These are phyloP conservation scores for Heliconius ethilla DNA, from an alignment of 2,888 invertebrate genomes.

Conservation along the genomic window DNA sequence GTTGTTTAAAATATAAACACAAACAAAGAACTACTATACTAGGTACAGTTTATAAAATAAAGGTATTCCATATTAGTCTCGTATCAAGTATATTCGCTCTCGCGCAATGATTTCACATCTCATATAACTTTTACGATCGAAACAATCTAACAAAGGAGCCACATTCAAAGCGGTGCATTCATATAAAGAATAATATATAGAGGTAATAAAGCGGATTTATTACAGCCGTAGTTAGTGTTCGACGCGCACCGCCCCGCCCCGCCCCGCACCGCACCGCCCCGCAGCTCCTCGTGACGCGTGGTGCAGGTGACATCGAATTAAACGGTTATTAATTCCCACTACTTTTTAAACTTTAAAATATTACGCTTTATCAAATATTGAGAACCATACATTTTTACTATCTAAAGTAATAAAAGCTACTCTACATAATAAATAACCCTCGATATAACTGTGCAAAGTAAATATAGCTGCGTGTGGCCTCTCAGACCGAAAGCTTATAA, in stretches of 20 bases:
- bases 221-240: conserved; percentile 41
- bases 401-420: not conserved
- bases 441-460: not conserved
- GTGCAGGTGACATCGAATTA: conserved; percentile 38
- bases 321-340: conserved; percentile 6
- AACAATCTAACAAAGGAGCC: conserved; percentile 34
- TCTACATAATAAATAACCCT: not conserved
- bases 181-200: conserved; percentile 40
- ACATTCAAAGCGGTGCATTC: conserved; percentile 27
- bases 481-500: no score
- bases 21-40: no score
- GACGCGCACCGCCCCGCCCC: conserved; percentile 17
- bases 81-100: not conserved
- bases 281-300: conserved; percentile 31
- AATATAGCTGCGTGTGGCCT: not conserved
- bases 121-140: conserved; percentile 26
- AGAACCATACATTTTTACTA: not conserved
- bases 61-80: not conserved
- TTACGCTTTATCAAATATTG: not conserved
- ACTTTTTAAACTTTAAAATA: not conserved
- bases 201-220: conserved; percentile 42
- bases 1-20: no score
- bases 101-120: conserved; percentile 27
- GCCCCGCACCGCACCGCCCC: not conserved
- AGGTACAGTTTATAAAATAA: not conserved